Evolutionary conservation across 1,140 invertebrate genomes (phyloP), one percentile per base, ranked within the genome.

Genomic region (Drosophila kurseongensis): DNA sequence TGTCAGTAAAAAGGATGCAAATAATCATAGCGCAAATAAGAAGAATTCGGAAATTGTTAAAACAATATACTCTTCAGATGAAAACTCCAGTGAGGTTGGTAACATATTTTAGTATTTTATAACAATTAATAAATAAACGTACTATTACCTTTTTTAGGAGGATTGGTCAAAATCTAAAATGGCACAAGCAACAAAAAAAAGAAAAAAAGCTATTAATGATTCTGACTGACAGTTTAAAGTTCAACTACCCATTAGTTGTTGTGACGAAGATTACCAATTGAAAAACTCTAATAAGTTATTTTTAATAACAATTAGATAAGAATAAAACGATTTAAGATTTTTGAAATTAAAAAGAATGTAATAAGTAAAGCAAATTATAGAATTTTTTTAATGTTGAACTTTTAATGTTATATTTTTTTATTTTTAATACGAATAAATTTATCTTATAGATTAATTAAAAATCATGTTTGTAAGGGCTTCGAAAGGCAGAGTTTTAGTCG

Each of bases 101-200:
- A 29, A 51, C 0, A 14, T 32, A 7, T 52, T 10, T 45, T 1
- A 16, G 9, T 35, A 2, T 8, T 9, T 51, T 29, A 5, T 7
- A 12, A 6, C 3, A 32, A 16, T 13, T 63, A 32, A 63, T 9
- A 27, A 12, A 4, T 9, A 4, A 0, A 8, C 9, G 36, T 45
- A 5, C 18, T 23, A 2, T 2, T 23, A 23, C n/a, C 18, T 3
- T 23, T 36, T 75, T 38, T 27, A 92, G 91, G 91, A 92, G 47
- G 91, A 92, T 68, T 92, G 91, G 90, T 83, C 91, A 2, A 92
- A 92, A 63, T 76, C 80, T 40, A 92, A 92, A 90, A 79, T 81
- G 10, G 62, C 77, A 13, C 91, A 91, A 60, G 72, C 88, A 35
- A 78, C 91, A 16, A 92, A 92, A 48, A 92, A 91, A 61, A 71